Evolutionary conservation across 2,797 vertebrate species (phyloP), one percentile per base, ranked within the genome.

Genomic region (Corythornis leucogaster): DNA sequence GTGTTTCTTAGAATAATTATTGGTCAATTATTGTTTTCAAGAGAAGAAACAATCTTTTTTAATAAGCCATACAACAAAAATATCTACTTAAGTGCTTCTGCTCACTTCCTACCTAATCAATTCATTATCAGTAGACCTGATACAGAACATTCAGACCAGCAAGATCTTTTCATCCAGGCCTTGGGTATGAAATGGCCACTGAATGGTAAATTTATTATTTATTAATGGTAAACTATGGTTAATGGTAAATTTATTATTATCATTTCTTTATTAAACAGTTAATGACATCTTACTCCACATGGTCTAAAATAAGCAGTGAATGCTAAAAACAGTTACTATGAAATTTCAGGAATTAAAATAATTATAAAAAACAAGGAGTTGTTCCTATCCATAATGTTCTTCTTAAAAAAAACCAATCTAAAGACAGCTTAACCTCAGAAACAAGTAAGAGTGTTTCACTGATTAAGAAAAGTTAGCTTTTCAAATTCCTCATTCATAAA

Each of bases 111-210:
- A 43, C 2, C 5, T 58, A 61, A 59, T 50, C 4, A 86, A 9
- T 30, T 53, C 2, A 13, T 51, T 55, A 22, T 40, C 15, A 6
- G 6, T 46, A 63, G 10, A 77, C 0, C 16, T 85, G 31, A 40
- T 40, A 40, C 38, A 66, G 21, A 80, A 3, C 11, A 17, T 28
- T 73, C 24, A 43, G 18, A 70, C 50, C 6, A 85, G 43, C 33
- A 85, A 78, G 20, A 61, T n/a, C 3, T 66, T 30, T 66, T 64
- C 20, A 81, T 18, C 9, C 10, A 57, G 25, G 28, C 15, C 9
- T 22, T 35, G 12, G 2, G 1, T 53, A 67, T 38, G 57, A 67
- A 12, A 4, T 38, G 2, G 2, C 5, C 9, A 42, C 2, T 6
- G 24, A 76, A 58, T 8, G 1, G 8, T 15, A 70, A 70, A 77